Evolutionary conservation across 2,113 vertebrate species (phyloP), one percentile per base, ranked within the genome.

Genomic region (Etheostoma spectabile): DNA sequence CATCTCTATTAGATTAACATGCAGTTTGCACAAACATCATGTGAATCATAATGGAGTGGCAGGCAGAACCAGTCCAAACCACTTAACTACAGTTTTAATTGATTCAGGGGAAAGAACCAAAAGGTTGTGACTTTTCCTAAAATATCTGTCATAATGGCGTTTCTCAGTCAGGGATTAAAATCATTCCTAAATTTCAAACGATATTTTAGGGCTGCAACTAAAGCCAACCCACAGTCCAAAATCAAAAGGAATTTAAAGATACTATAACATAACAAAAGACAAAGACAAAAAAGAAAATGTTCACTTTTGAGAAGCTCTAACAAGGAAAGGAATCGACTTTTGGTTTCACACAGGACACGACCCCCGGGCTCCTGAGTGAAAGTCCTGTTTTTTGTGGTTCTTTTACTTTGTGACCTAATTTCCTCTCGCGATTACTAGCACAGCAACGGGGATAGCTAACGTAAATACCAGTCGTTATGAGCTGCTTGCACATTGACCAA

Each of bases 1-100:
- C 61, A 64, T 67, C 55, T 77, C 69, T 74, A 91, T 91, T 91
- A 83, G 52, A 93, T 86, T 88, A 84, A 66, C 42, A 74, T 77
- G 51, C 59, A 60, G 49, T 80, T 69, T 72, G 57, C 30, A 79
- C 77, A 90, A 91, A 91, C 86, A 91, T 92, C 86, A 93, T 86
- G 83, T 88, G 91, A 88, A 83, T 71, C 65, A 30, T 24, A 52
- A 46, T 86, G 73, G 16, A 66, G 68, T 45, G 46, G 16, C 16
- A 65, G 74, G 30, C 53, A 77, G 69, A 78, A 74, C 56, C 63
- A 82, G 81, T 71, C 45, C 8, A 64, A 83, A 85, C 75, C 33
- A 64, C 79, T 76, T 63, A 61, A 42, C 38, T 27, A 42, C 22
- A 46, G 52, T 10, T 7, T 5, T 3, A 63, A 60, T 14, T 51